Conservation (phyloP, 2,797 vertebrate genomes). For the Dicrostonyx torquatus region DNA sequence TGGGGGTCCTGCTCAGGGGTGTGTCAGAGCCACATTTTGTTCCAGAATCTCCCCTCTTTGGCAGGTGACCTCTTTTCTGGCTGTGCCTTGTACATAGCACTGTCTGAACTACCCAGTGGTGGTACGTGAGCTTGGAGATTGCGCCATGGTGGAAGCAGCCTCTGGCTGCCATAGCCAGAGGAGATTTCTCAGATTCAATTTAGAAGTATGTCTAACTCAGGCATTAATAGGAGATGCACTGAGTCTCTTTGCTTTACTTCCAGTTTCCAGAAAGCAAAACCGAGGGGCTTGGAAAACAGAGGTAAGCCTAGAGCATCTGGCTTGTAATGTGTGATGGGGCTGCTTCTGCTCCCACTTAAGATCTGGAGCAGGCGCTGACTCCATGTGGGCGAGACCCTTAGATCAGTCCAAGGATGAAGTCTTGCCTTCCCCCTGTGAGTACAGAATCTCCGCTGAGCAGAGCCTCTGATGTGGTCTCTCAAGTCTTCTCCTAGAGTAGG, state of each 20-base stretch:
- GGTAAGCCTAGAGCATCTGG: background rate
- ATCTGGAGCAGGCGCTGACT: background rate
- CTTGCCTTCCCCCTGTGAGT: background rate
- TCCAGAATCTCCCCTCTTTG: background rate
- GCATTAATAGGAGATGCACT: background rate
- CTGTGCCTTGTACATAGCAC: background rate
- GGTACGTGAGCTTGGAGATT: background rate
- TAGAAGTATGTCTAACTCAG: background rate
- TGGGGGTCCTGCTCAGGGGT: background rate
- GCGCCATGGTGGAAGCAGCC: background rate
- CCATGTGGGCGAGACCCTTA: background rate
- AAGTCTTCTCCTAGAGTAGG: too few relatives aligned
- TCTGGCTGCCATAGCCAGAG: background rate
- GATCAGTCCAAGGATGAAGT: background rate
- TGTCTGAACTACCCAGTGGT: background rate
- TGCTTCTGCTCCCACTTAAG: background rate
- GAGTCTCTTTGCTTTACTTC: background rate
- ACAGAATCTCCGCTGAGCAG: background rate
- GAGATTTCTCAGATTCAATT: background rate
- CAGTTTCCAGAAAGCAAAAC: slow-evolving; percentile 40
- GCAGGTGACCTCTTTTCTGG: background rate
- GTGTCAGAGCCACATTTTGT: background rate
- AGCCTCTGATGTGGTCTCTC: background rate
- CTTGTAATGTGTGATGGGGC: background rate
- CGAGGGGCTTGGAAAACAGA: background rate